These are phyloP conservation scores for Leptinotarsa haldemani DNA, from an alignment of 2,888 invertebrate genomes.

Conservation along the genomic window DNA sequence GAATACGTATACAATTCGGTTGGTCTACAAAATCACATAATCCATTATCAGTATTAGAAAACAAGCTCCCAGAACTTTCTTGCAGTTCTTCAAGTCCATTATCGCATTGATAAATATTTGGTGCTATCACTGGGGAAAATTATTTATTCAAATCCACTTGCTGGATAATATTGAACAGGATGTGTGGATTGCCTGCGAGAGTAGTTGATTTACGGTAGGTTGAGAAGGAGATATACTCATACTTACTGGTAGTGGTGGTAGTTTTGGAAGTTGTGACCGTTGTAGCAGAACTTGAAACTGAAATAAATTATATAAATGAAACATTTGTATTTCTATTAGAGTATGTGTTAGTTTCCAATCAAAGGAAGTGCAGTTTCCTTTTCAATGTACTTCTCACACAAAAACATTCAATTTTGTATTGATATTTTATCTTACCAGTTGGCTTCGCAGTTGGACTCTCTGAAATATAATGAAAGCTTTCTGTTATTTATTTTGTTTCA, in stretches of 20 bases:
- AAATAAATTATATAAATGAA: not conserved
- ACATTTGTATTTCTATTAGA: no score
- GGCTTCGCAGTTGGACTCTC: not conserved
- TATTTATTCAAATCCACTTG: not conserved
- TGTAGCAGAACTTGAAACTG: not conserved
- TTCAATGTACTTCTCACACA: no score
- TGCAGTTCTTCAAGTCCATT: not conserved
- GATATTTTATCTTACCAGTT: slow-evolving; percentile 4
- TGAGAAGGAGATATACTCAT: not conserved
- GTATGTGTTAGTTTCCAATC: no score
- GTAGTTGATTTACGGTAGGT: no score
- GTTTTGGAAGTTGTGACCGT: not conserved
- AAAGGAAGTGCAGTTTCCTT: no score
- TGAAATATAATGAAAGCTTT: not conserved
- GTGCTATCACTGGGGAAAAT: no score
- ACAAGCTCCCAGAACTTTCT: not conserved
- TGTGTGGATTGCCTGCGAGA: not conserved
- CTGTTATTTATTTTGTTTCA: no score
- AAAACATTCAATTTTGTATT: not conserved
- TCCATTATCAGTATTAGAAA: no score
- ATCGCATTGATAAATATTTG: not conserved
- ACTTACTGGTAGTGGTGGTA: not conserved
- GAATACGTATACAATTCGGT: no score
- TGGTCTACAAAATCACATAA: no score
- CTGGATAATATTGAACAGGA: not conserved